Evolutionary conservation across 1,140 invertebrate species (phyloP), one percentile per base, ranked within the genome.

Genomic region (Mylabris phalerata): DNA sequence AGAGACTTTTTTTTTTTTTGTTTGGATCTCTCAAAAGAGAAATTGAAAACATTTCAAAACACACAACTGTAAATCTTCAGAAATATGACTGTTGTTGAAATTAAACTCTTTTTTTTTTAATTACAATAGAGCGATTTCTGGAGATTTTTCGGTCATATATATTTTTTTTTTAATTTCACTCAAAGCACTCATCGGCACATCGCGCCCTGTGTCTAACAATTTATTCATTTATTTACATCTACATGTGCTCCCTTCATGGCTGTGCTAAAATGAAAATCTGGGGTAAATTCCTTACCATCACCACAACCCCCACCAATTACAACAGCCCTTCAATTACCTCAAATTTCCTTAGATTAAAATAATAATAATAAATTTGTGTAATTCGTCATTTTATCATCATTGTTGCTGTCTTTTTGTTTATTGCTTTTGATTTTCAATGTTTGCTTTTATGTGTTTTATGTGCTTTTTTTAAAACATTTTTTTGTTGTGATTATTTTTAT

Each of bases 121-220:
- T 48, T n/a, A 32, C 19, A 19, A 19, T 19, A 19, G 19, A 19
- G 19, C 19, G 19, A 19, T 44, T 61, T 61, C 49, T 42, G 41
- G 52, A 55, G 55, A 57, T 61, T 50, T 62, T 46, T 48, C 25
- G 47, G 57, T 60, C 60, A 59, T 59, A 4, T 59, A 4, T 32
- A 1, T 32, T 32, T 32, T 32, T 10, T 39, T 42, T 42, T n/a
- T 42, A n/a, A 42, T 11, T 49, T 65, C 64, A 66, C 62, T 58
- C 32, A 32, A 63, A 62, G 63, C 67, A 71, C 65, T 71, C 69
- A 71, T 67, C 48, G 69, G 69, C 69, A 69, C 67, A 67, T 56
- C 59, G 57, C 64, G 57, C 64, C 62, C 61, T 71, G 67, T 71
- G 67, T 71, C 67, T 71, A 71, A 71, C 69, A 61, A 61, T 55